Percentiles rank a stretch among this genome's conserved stretches.
phyloP scores from a whole-genome alignment of 1,140 invertebrate species.

The Ephestia elutella region DNA sequence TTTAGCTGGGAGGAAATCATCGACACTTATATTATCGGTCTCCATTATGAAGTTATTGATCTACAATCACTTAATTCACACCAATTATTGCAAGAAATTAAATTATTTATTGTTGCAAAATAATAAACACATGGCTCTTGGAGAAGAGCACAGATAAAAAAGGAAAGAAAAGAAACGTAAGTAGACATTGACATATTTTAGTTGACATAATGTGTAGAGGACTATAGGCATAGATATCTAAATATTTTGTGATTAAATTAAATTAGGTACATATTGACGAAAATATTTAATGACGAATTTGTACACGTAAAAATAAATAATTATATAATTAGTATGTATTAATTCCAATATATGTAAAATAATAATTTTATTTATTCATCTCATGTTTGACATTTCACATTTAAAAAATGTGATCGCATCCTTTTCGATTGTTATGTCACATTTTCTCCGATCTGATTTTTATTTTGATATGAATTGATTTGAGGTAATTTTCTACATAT shows the following conservation, averaged over 20 bases:
- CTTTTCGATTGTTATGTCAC: slow-evolving; percentile 33
- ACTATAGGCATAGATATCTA: no score
- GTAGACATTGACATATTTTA: no score
- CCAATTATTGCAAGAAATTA: not conserved
- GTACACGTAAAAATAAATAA: no score
- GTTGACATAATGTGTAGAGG: no score
- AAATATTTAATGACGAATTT: no score
- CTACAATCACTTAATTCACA: not conserved
- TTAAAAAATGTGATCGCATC: slow-evolving; percentile 13
- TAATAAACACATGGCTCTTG: slow-evolving; percentile 28
- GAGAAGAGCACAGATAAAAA: slow-evolving; percentile 12
- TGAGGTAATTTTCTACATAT: slow-evolving; percentile 25
- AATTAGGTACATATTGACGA: no score
- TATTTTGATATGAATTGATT: slow-evolving; percentile 30
- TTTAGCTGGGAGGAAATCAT: slow-evolving; percentile 75
- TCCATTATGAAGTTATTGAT: slow-evolving; percentile 42
- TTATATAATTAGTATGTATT: no score
- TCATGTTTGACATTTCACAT: no score
- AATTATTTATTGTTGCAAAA: slow-evolving; percentile 21
- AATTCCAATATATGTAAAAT: no score
- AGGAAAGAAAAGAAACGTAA: not conserved
- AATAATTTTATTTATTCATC: no score
- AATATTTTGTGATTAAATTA: no score
- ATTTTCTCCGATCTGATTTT: slow-evolving; percentile 15
- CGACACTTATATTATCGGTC: slow-evolving; percentile 73